Conservation (phyloP, 2,888 invertebrate genomes). For the Clivina fossor region DNA sequence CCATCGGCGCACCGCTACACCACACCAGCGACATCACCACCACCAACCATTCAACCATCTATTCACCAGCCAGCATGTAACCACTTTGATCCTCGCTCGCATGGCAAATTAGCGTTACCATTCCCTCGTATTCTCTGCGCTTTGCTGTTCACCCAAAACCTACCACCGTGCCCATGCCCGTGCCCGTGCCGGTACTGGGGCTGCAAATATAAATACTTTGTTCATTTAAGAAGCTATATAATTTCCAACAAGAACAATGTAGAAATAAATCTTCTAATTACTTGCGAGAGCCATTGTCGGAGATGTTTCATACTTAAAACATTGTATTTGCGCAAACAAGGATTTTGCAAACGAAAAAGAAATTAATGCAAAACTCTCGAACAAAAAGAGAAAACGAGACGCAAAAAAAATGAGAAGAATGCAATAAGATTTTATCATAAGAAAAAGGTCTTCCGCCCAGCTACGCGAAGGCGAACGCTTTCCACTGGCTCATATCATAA, state of each 20-base stretch:
- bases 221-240: slow-evolving; percentile 1
- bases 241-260: not conserved
- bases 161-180: not conserved
- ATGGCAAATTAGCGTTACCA: slow-evolving; percentile 22
- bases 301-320: slow-evolving; percentile 4
- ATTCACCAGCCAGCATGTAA: not conserved
- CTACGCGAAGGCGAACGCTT: slow-evolving; percentile 1
- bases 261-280: slow-evolving; percentile 11
- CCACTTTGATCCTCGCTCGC: slow-evolving; percentile 5
- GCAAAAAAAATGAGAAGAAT: slow-evolving; percentile 24
- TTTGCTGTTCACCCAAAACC: not conserved
- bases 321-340: slow-evolving; percentile 10
- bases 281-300: not conserved
- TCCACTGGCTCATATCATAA: slow-evolving; percentile 24
- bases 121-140: too few relatives aligned
- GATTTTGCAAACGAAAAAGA: slow-evolving; percentile 13
- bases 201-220: slow-evolving; percentile 15
- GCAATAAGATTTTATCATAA: slow-evolving; percentile 27
- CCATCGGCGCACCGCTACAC: slow-evolving; percentile 22
- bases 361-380: slow-evolving; percentile 12
- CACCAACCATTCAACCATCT: slow-evolving; percentile 25
- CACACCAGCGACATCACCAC: too few relatives aligned
- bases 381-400: not conserved
- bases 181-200: not conserved
- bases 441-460: slow-evolving; percentile 2